Conservation (phyloP, 2,113 vertebrate species). For the Struthidea cinerea region DNA sequence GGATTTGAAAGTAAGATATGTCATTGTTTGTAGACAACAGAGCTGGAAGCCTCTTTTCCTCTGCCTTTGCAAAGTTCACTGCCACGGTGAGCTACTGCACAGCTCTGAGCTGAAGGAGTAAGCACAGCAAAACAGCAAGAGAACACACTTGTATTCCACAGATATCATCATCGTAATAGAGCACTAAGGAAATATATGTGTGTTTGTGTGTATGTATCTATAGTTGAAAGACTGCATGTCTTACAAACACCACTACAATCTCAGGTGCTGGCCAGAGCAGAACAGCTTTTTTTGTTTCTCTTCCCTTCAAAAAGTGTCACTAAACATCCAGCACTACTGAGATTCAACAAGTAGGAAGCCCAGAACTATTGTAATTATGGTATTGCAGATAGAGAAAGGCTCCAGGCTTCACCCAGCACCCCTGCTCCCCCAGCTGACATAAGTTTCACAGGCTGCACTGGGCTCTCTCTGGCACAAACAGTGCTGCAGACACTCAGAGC, state of each 20-base stretch:
- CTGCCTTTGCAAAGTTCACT: not conserved
- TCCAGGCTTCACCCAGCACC: not conserved
- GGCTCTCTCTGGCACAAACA: not conserved
- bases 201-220: fast-evolving
- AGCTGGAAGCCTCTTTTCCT: not conserved
- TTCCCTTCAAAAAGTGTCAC: not conserved
- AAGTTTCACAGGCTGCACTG: not conserved
- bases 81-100: not conserved
- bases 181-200: not conserved
- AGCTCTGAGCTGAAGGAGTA: not conserved
- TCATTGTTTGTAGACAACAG: not conserved
- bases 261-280: not conserved
- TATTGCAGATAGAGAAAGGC: fast-evolving
- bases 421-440: too few species aligned
- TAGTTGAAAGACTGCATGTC: not conserved
- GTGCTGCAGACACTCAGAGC: not conserved
- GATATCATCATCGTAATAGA: fast-evolving
- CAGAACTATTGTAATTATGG: not conserved
- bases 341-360: not conserved
- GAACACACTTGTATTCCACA: not conserved
- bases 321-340: not conserved
- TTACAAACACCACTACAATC: not conserved
- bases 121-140: not conserved
- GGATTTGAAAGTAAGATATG: not conserved
- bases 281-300: not conserved